Evolutionary conservation across 2,888 invertebrate genomes (phyloP), one percentile per base, ranked within the genome.

Genomic region (Hecatera dysodea): DNA sequence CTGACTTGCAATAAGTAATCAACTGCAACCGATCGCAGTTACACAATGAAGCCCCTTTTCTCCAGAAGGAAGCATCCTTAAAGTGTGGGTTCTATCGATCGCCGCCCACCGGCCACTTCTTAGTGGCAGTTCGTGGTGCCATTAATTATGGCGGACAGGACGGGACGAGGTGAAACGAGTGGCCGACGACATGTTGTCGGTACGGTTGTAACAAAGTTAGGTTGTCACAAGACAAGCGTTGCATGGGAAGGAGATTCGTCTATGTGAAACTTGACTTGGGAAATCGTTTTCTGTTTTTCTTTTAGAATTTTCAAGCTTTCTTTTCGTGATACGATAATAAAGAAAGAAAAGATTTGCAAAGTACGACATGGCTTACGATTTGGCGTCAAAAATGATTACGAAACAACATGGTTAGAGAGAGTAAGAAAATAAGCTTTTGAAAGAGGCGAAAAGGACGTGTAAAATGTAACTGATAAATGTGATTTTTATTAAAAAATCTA

Each of bases 31-130:
- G n/a, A 36, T 70, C 24, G 19, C 46, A 56, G 17, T 77, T 79
- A 24, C 3, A 56, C 33, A 19, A 69, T 79, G 56, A 68, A 2
- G 6, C 24, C n/a, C 57, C 52, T 29, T 62, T 69, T 67, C 73
- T 67, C 72, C 56, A 72, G 78, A 88, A 87, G 80, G 80, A 78
- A 75, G 81, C 74, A 87, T 88, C 88, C 92, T 92, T 91, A 92
- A 91, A 93, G 94, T 91, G 91, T 92, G 89, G 91, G 90, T 89
- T 88, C 82, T 93, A 95, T 94, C 93, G 94, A 95, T 92, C 93
- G 88, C 86, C 88, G 83, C 91, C 92, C 92, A 86, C 89, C 85
- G 70, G 57, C 72, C 82, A 82, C 91, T 93, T 95, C 95, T 96
- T 95, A 94, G 93, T 92, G 90, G 91, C 93, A 94, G 93, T 94